A percentile compares a stretch with the other conserved stretches of the same genome.
Evolutionary conservation across 2,797 vertebrate genomes (phyloP).

Genomic region (Falco rusticolus): DNA sequence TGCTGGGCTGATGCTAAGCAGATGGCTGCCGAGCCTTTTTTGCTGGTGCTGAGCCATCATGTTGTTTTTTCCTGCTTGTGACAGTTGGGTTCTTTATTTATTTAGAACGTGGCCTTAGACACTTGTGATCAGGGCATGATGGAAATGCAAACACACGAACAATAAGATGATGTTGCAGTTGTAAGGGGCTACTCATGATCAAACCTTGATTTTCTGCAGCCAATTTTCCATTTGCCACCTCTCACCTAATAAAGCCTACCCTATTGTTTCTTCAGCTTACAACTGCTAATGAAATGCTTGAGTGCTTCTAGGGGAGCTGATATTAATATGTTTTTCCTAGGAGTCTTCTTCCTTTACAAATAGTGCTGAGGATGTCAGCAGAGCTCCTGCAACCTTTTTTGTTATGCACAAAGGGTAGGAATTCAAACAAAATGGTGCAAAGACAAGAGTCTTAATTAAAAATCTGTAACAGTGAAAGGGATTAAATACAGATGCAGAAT

Average conservation of each 20-base stretch:
- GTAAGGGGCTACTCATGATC: background rate
- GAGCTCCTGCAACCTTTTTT: background rate
- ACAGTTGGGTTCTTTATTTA: background rate
- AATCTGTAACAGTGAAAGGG: background rate
- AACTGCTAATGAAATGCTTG: background rate
- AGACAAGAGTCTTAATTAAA: slow-evolving; percentile 27
- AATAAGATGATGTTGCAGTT: background rate
- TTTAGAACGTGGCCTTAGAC: background rate
- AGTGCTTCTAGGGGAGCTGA: slow-evolving; percentile 36
- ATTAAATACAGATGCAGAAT: slow-evolving; percentile 19
- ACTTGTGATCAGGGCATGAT: background rate
- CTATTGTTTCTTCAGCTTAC: background rate
- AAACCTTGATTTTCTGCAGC: slow-evolving; percentile 18
- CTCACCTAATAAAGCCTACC: background rate
- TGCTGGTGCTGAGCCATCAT: slow-evolving; percentile 1
- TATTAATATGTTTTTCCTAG: background rate
- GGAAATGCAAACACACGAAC: background rate
- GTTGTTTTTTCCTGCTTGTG: background rate
- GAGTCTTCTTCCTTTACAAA: background rate
- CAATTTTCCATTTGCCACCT: slow-evolving; percentile 23
- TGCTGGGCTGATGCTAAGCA: slow-evolving; percentile 56
- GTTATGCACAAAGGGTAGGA: background rate
- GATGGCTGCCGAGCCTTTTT: slow-evolving; percentile 30
- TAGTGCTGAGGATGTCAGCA: background rate
- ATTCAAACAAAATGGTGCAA: background rate